Percentiles rank a stretch among this genome's conserved stretches.
Conservation (phyloP, 2,797 vertebrate species). For the Mus minutoides region DNA sequence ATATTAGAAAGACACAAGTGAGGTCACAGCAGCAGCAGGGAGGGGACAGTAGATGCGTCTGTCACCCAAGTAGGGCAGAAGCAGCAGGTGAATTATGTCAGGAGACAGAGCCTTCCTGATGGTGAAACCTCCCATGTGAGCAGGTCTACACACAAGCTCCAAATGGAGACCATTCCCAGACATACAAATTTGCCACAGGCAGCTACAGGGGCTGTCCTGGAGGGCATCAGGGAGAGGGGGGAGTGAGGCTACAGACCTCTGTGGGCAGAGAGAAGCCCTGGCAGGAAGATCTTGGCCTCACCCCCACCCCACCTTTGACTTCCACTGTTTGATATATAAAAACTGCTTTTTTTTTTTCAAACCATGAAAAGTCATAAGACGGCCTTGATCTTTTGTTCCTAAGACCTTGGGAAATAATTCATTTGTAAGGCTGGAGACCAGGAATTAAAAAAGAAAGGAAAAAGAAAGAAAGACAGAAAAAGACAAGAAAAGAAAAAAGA, state of each 20-base stretch:
- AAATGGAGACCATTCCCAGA: background rate
- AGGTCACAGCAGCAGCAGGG: slow-evolving; percentile 38
- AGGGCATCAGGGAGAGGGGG: too few relatives aligned
- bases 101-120: background rate
- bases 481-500: background rate
- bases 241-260: background rate
- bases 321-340: background rate
- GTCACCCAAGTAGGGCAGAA: slow-evolving; percentile 47
- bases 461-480: background rate
- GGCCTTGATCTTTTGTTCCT: background rate
- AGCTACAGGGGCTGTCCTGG: background rate
- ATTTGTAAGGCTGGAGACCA: background rate
- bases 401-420: background rate
- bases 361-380: background rate
- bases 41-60: slow-evolving; percentile 1
- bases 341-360: background rate
- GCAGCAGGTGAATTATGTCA: background rate
- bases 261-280: background rate
- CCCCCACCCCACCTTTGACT: background rate
- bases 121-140: background rate
- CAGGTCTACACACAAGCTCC: background rate
- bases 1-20: slow-evolving; percentile 55
- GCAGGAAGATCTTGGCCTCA: background rate
- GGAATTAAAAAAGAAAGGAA: background rate
- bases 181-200: background rate